Evolutionary conservation across 2,888 invertebrate genomes (phyloP).

Genomic region (Eledona agricola): DNA sequence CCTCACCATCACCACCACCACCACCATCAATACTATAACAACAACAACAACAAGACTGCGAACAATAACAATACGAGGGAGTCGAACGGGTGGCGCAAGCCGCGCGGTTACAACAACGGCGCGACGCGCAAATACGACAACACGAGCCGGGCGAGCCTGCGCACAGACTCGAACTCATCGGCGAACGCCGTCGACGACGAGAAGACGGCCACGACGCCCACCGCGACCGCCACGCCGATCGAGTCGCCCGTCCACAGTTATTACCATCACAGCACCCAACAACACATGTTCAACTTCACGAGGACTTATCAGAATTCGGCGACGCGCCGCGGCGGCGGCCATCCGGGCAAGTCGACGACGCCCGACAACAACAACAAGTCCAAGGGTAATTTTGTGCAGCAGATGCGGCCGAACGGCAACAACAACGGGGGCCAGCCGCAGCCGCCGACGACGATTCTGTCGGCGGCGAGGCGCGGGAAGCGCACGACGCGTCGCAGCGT

Average conservation of each 20-base stretch:
- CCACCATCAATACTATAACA: no score
- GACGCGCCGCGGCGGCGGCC: slow-evolving; percentile 10
- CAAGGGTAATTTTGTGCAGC: slow-evolving; percentile 25
- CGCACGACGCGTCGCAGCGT: slow-evolving; percentile 18
- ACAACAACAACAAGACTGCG: slow-evolving; percentile 21
- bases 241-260: neutral
- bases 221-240: slow-evolving; percentile 43
- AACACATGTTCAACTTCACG: slow-evolving; percentile 20
- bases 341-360: slow-evolving; percentile 4
- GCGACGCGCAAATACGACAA: slow-evolving; percentile 40
- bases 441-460: slow-evolving; percentile 12
- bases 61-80: slow-evolving; percentile 1
- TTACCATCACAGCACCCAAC: slow-evolving; percentile 11
- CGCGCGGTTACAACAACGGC: slow-evolving; percentile 15
- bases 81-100: slow-evolving; percentile 12
- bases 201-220: slow-evolving; percentile 33
- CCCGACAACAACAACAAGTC: slow-evolving; percentile 37
- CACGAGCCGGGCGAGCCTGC: slow-evolving; percentile 48
- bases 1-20: no score
- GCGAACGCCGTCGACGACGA: slow-evolving; percentile 48
- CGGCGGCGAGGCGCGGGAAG: slow-evolving; percentile 16
- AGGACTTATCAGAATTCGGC: slow-evolving; percentile 28
- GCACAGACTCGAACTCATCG: slow-evolving; percentile 55
- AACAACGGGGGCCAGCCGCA: slow-evolving; percentile 30
- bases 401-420: slow-evolving; percentile 13